Percentiles rank a stretch among this genome's conserved stretches.
phyloP scores from a whole-genome alignment of 2,888 invertebrate species.

The Polylopha cassiicola region DNA sequence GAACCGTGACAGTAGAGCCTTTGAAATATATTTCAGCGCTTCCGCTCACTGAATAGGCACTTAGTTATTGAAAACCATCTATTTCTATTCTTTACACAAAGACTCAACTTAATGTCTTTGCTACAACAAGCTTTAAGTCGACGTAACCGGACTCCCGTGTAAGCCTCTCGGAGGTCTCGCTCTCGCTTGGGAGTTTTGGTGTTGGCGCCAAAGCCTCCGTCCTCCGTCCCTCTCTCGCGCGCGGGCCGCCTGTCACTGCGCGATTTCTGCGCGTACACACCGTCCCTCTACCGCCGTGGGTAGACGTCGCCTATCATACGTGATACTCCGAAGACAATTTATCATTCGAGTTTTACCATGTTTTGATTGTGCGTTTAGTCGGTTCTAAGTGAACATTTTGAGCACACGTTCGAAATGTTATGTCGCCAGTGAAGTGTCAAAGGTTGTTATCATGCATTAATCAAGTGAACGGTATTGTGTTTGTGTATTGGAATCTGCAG shows the following conservation, averaged over 20 bases:
- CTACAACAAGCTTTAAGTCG: conserved; percentile 50
- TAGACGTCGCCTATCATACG: conserved; percentile 39
- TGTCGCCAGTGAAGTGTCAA: conserved; percentile 47
- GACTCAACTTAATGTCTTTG: conserved; percentile 55
- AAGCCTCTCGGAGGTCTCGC: conserved; percentile 55
- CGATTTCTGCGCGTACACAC: conserved; percentile 49
- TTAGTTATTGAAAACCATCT: conserved; percentile 9
- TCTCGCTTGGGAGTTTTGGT: conserved; percentile 38
- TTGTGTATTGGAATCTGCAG: conserved; percentile 46
- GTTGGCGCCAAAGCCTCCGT: conserved; percentile 61
- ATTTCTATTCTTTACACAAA: conserved; percentile 35
- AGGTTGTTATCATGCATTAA: conserved; percentile 55
- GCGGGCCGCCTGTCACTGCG: conserved; percentile 58
- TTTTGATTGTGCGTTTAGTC: conserved; percentile 9
- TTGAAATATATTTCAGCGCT: conserved; percentile 4
- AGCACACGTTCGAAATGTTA: conserved; percentile 5
- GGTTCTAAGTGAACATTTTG: not conserved
- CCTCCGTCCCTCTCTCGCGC: conserved; percentile 54
- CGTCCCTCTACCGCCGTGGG: conserved; percentile 56
- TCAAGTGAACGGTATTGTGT: conserved; percentile 58
- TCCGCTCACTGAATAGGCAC: conserved; percentile 16
- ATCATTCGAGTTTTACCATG: conserved; percentile 17
- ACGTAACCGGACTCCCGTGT: conserved; percentile 70
- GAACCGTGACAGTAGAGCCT: not conserved
- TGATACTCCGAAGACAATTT: conserved; percentile 3